Conservation (phyloP, 2,888 invertebrate genomes). For the Tenthredo livida region DNA sequence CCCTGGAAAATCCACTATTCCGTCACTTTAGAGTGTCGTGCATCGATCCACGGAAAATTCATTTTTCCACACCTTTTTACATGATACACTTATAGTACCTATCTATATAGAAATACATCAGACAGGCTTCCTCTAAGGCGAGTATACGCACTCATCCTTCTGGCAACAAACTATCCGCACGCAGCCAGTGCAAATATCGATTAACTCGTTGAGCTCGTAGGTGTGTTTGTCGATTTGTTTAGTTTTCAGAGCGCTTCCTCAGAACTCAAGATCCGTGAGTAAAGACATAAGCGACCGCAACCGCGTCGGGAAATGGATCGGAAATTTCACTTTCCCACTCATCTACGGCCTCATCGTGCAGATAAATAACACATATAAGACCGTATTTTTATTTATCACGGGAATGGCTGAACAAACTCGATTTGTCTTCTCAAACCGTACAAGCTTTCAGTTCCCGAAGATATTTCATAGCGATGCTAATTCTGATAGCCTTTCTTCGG, state of each 20-base stretch:
- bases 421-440: not conserved
- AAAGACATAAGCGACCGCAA: not conserved
- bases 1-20: too few species aligned
- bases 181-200: constrained; percentile 17
- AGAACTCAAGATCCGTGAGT: not conserved
- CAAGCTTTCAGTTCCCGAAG: not conserved
- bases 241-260: constrained; percentile 17
- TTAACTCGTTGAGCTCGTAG: not conserved
- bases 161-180: not conserved
- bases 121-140: not conserved
- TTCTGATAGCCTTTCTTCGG: not conserved
- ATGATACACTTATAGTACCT: not conserved
- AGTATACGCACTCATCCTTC: not conserved
- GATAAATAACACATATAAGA: not conserved
- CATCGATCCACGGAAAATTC: not conserved
- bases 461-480: not conserved
- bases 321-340: not conserved
- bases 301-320: not conserved
- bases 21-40: too few species aligned
- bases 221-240: constrained; percentile 10
- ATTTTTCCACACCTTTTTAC: constrained; percentile 3
- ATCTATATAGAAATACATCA: not conserved
- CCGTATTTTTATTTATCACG: not conserved
- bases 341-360: not conserved
- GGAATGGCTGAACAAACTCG: not conserved